Evolutionary conservation across 2,113 vertebrate genomes (phyloP).

Genomic region (Gobio gobio): DNA sequence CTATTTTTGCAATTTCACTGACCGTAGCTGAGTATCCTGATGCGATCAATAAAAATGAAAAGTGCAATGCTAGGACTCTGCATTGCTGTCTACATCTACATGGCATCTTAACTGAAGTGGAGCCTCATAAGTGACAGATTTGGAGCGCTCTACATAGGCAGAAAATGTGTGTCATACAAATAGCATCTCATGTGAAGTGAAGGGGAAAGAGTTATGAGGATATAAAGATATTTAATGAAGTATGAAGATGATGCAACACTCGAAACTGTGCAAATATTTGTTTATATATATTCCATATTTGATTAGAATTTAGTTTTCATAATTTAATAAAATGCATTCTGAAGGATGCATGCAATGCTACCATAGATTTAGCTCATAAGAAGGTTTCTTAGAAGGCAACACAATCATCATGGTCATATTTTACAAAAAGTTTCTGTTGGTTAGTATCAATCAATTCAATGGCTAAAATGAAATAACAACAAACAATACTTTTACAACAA

Average conservation of each 20-base stretch:
- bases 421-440: not conserved
- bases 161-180: slow-evolving; percentile 5
- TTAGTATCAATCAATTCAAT: not conserved
- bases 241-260: not conserved
- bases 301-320: no score
- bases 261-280: not conserved
- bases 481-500: not conserved
- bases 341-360: not conserved
- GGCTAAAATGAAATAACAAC: not conserved
- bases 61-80: not conserved
- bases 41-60: not conserved
- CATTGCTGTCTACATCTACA: not conserved
- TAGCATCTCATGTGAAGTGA: not conserved
- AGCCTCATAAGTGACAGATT: slow-evolving; percentile 6
- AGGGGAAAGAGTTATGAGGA: not conserved
- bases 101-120: not conserved
- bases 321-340: not conserved
- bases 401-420: not conserved
- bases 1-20: not conserved
- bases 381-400: not conserved
- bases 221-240: not conserved
- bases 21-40: not conserved
- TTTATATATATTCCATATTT: not conserved
- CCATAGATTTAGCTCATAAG: not conserved
- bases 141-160: not conserved